Evolutionary conservation across 2,113 vertebrate genomes (phyloP).

Genomic region (Elaphurus davidianus): DNA sequence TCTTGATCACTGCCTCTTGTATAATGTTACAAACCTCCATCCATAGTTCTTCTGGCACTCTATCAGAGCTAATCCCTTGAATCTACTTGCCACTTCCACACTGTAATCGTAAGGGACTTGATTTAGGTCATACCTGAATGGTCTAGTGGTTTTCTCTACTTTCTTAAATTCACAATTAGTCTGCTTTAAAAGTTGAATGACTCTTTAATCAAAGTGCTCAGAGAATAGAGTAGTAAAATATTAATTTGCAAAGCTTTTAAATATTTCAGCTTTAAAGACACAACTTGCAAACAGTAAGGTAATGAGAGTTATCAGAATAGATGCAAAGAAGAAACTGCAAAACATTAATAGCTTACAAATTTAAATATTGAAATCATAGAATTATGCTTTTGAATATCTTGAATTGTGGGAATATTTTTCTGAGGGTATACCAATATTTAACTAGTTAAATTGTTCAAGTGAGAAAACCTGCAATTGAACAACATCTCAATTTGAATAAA

Average conservation of each 20-base stretch:
- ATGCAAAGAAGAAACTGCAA: neutral
- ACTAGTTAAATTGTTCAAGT: neutral
- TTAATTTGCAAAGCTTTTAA: neutral
- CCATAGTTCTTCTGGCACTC: neutral
- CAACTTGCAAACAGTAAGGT: neutral
- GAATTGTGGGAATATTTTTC: neutral
- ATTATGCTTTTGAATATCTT: neutral
- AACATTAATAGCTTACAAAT: neutral
- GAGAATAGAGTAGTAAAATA: neutral
- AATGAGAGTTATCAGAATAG: neutral
- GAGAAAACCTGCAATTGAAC: neutral
- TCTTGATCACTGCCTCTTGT: neutral
- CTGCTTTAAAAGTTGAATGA: neutral
- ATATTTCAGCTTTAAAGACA: neutral
- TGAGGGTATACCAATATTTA: neutral
- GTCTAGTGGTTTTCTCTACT: neutral
- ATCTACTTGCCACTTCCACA: neutral
- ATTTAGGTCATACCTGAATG: neutral
- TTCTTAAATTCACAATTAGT: neutral
- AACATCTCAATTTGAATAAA: neutral
- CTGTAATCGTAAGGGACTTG: neutral
- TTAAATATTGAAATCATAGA: neutral
- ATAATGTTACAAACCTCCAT: neutral
- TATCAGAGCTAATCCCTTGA: neutral
- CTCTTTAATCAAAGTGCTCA: neutral